phyloP scores from a whole-genome alignment of 1,140 invertebrate species.

The Papilio aristodemus region DNA sequence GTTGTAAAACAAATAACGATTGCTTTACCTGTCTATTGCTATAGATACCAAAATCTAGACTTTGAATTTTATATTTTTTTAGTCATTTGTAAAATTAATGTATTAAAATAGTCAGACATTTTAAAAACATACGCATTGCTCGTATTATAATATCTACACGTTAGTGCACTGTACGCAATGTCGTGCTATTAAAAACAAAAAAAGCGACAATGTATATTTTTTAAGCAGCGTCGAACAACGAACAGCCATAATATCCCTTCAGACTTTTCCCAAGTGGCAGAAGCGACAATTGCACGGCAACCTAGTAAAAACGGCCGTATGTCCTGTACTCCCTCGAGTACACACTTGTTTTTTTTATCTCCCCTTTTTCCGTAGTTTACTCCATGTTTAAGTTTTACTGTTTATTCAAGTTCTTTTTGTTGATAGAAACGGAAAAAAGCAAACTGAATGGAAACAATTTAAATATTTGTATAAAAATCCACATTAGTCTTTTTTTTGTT shows the following conservation, averaged over 20 bases:
- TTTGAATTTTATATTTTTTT: too few species aligned
- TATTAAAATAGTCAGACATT: not conserved
- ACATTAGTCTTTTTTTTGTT: not conserved
- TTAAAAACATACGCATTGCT: not conserved
- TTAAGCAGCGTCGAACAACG: constrained; percentile 36
- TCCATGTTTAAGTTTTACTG: constrained; percentile 47
- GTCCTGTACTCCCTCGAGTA: constrained; percentile 50
- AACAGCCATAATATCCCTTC: constrained; percentile 34
- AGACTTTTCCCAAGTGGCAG: constrained; percentile 46
- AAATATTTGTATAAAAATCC: not conserved
- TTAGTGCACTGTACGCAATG: not conserved
- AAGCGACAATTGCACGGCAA: constrained; percentile 53
- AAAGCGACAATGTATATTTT: constrained; percentile 26
- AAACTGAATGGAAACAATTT: not conserved
- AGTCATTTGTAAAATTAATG: too few species aligned
- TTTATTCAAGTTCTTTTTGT: constrained; percentile 37
- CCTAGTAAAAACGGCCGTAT: constrained; percentile 56
- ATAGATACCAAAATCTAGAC: too few species aligned
- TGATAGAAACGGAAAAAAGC: not conserved
- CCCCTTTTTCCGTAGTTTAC: constrained; percentile 50
- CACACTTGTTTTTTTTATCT: constrained; percentile 45
- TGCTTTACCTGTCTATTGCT: too few species aligned
- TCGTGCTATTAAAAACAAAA: constrained; percentile 18
- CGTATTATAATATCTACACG: not conserved
- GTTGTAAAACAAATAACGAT: too few species aligned